phyloP scores from a whole-genome alignment of 2,888 invertebrate species.

The Myathropa florea region DNA sequence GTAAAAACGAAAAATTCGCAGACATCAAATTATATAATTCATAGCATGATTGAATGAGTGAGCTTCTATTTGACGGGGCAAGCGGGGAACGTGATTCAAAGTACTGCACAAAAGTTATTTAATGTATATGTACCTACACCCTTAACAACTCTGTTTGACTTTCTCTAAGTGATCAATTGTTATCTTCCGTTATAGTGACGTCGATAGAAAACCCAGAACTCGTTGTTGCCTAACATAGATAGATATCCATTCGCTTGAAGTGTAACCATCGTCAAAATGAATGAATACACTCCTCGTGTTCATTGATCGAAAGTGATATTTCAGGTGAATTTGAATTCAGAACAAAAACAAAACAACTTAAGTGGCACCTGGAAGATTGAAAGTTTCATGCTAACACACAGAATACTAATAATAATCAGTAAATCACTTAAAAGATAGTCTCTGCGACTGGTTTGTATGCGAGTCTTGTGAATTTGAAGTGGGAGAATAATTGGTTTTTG shows the following conservation, averaged over 20 bases:
- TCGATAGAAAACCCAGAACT: slow-evolving; percentile 9
- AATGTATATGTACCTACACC: background rate
- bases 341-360: background rate
- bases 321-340: slow-evolving; percentile 13
- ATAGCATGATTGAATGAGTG: background rate
- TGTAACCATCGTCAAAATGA: slow-evolving; percentile 3
- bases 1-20: background rate
- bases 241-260: background rate
- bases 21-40: background rate
- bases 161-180: background rate
- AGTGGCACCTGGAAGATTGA: background rate
- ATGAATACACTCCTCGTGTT: too few species aligned
- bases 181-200: slow-evolving; percentile 46
- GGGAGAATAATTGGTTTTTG: background rate
- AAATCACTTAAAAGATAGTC: background rate
- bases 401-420: background rate
- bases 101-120: background rate
- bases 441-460: background rate
- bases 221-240: slow-evolving; percentile 47
- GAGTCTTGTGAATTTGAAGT: background rate
- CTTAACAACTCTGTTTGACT: background rate
- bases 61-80: background rate
- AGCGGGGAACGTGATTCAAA: background rate
- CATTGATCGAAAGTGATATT: background rate
- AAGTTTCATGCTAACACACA: background rate